A percentile compares a stretch with the other conserved stretches of the same genome.
These are phyloP conservation scores for Frankliniella fusca DNA, from an alignment of 2,888 invertebrate species.

Conservation along the genomic window DNA sequence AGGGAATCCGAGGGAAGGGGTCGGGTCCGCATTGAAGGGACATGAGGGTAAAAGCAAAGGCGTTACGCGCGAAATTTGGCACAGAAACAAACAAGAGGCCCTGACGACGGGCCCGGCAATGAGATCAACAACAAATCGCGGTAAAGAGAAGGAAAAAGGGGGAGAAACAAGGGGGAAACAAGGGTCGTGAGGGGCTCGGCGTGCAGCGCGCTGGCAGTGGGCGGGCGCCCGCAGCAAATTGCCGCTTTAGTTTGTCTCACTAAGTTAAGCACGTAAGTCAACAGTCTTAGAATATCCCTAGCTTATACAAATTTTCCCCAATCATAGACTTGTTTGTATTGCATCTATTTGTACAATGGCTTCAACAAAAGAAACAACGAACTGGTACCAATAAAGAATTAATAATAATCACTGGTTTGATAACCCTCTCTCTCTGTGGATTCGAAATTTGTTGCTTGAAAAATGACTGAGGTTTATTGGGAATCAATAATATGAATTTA, in stretches of 20 bases:
- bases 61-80: slow-evolving; percentile 20
- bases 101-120: neutral
- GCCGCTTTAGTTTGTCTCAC: neutral
- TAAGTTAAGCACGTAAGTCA: slow-evolving; percentile 20
- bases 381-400: neutral
- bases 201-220: neutral
- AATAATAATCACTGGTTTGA: slow-evolving; percentile 15
- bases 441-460: neutral
- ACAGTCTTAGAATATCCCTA: slow-evolving; percentile 25
- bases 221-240: neutral
- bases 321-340: neutral
- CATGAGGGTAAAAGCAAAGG: neutral
- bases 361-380: slow-evolving; percentile 1
- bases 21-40: too few species aligned
- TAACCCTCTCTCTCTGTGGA: neutral
- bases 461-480: neutral
- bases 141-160: neutral
- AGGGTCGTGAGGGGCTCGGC: neutral
- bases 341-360: neutral
- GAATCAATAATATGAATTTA: neutral
- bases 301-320: neutral
- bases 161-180: neutral
- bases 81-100: neutral
- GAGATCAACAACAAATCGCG: slow-evolving; percentile 11
- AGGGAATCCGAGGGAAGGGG: neutral